These are phyloP conservation scores for Elegia similella DNA, from an alignment of 2,888 invertebrate genomes.

Conservation along the genomic window DNA sequence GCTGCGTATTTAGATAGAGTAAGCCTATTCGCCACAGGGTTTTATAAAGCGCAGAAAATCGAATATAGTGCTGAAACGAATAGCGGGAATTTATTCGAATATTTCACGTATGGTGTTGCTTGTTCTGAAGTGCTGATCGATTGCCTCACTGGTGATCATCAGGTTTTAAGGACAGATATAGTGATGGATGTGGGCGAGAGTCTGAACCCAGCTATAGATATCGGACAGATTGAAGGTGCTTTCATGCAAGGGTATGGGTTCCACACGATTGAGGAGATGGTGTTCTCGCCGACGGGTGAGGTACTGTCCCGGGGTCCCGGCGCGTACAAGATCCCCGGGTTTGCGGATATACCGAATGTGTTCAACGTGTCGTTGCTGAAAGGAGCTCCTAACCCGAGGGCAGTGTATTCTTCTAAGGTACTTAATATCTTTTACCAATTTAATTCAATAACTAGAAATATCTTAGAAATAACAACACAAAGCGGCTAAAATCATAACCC, in stretches of 20 bases:
- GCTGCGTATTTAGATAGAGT: conserved; percentile 86
- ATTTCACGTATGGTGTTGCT: conserved; percentile 90
- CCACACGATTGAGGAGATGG: conserved; percentile 90
- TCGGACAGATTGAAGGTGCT: conserved; percentile 94
- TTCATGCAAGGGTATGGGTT: conserved; percentile 94
- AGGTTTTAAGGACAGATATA: conserved; percentile 90
- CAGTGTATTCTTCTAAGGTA: conserved; percentile 94
- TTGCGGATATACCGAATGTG: conserved; percentile 90
- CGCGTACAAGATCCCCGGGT: conserved; percentile 92
- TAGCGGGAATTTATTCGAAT: conserved; percentile 86
- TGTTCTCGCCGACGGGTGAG: conserved; percentile 87
- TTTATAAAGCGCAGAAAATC: conserved; percentile 85
- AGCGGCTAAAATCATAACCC: no score
- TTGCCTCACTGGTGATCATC: conserved; percentile 93
- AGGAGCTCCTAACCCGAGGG: conserved; percentile 89
- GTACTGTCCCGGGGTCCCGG: conserved; percentile 90
- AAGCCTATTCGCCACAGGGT: conserved; percentile 88
- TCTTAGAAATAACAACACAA: no score
- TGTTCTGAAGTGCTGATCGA: conserved; percentile 93
- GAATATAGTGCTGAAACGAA: conserved; percentile 83
- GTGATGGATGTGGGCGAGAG: conserved; percentile 96
- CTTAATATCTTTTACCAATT: no score
- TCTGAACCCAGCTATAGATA: conserved; percentile 94
- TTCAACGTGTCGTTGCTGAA: conserved; percentile 93
- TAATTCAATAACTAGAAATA: no score